Conservation (phyloP, 1,140 invertebrate species). For the Heterodera schachtii region DNA sequence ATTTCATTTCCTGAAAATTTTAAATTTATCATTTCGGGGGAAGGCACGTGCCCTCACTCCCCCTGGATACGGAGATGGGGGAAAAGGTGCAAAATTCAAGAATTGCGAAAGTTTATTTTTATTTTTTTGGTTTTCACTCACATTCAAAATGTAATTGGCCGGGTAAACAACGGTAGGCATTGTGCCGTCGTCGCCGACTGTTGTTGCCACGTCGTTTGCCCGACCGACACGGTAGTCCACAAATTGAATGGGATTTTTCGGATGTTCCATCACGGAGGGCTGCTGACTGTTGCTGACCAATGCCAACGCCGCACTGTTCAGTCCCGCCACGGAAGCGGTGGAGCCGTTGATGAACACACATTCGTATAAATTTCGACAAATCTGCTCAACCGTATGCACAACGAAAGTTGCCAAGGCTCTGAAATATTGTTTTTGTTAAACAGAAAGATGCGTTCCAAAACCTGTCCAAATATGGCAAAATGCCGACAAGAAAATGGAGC, state of each 20-base stretch:
- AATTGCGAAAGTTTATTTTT: background rate
- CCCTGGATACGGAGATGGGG: too few species aligned
- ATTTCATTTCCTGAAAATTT: too few species aligned
- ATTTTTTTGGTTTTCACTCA: too few species aligned
- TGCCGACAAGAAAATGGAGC: constrained; percentile 62
- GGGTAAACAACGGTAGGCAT: constrained; percentile 67
- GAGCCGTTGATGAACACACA: constrained; percentile 57
- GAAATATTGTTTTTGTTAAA: constrained; percentile 68
- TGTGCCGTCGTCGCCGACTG: background rate
- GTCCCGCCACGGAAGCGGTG: background rate
- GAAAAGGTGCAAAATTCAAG: too few species aligned
- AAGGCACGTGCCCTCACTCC: too few species aligned
- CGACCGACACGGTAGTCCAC: constrained; percentile 48
- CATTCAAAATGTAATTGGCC: constrained; percentile 75
- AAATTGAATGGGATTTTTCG: constrained; percentile 23
- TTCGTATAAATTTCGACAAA: constrained; percentile 81
- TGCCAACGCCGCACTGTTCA: background rate
- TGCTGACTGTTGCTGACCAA: background rate
- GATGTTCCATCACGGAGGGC: constrained; percentile 1
- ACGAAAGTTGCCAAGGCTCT: constrained; percentile 77
- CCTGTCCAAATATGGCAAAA: constrained; percentile 60
- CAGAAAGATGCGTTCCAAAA: constrained; percentile 4
- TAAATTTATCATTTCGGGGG: too few species aligned
- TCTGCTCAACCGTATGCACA: constrained; percentile 78
- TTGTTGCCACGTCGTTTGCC: background rate